These are phyloP conservation scores for Hyles vespertilio DNA, from an alignment of 1,140 invertebrate genomes.

Conservation along the genomic window DNA sequence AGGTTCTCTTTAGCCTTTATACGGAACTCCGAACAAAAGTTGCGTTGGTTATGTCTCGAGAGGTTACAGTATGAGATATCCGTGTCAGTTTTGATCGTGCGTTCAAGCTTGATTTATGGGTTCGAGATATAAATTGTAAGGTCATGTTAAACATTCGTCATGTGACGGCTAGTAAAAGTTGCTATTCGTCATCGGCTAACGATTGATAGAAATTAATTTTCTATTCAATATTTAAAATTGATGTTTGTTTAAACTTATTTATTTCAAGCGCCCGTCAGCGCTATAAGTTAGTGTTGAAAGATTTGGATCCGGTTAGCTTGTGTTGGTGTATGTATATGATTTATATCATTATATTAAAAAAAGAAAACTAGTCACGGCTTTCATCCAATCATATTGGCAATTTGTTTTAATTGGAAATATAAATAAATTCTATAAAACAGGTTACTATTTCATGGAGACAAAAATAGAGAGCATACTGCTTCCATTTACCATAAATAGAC, in stretches of 20 bases:
- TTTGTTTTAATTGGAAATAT: too few relatives aligned
- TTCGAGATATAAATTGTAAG: slow-evolving; percentile 57
- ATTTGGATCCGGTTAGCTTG: too few relatives aligned
- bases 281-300: too few relatives aligned
- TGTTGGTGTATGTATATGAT: too few relatives aligned
- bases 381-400: too few relatives aligned
- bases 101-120: slow-evolving; percentile 61
- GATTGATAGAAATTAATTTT: slow-evolving; percentile 45
- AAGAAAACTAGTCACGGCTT: too few relatives aligned
- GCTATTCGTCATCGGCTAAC: slow-evolving; percentile 51
- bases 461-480: too few relatives aligned
- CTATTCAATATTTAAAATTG: slow-evolving; percentile 21
- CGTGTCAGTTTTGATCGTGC: slow-evolving; percentile 59
- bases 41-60: slow-evolving; percentile 37
- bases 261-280: too few relatives aligned
- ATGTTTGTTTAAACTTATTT: not conserved
- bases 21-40: slow-evolving; percentile 26
- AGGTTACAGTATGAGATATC: slow-evolving; percentile 53
- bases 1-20: slow-evolving; percentile 2
- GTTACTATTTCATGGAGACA: too few relatives aligned
- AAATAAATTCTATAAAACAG: too few relatives aligned
- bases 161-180: slow-evolving; percentile 53
- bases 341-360: too few relatives aligned
- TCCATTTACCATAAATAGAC: too few relatives aligned
- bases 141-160: slow-evolving; percentile 64